phyloP scores from a whole-genome alignment of 2,797 vertebrate species.

The Melanotaenia nigrans region DNA sequence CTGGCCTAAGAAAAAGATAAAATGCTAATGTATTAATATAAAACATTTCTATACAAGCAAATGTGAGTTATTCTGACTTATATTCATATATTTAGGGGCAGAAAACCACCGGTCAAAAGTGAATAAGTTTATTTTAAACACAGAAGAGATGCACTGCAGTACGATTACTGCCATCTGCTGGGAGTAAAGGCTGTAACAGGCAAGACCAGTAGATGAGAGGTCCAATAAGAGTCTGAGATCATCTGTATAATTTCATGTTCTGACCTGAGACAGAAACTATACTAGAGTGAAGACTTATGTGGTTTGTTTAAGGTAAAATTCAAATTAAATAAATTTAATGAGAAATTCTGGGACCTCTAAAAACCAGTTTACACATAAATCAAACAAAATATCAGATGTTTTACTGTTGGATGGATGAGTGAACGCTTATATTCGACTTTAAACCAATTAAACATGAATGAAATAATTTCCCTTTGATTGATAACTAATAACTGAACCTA shows the following conservation, averaged over 20 bases:
- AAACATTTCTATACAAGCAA: too few relatives aligned
- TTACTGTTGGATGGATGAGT: not conserved
- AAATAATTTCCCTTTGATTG: conserved; percentile 11
- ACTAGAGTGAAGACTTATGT: not conserved
- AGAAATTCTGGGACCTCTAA: not conserved
- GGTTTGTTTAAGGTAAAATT: not conserved
- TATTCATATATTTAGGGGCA: not conserved
- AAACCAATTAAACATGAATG: not conserved
- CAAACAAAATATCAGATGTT: not conserved
- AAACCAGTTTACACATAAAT: not conserved
- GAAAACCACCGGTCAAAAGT: not conserved
- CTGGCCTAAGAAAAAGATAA: too few relatives aligned
- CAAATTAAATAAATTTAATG: not conserved
- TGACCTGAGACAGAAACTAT: not conserved
- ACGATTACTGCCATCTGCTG: not conserved
- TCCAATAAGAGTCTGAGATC: not conserved
- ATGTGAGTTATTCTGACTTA: not conserved
- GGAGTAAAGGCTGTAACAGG: not conserved
- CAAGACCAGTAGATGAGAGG: not conserved
- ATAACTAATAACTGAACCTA: not conserved
- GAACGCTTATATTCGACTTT: not conserved
- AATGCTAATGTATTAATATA: not conserved
- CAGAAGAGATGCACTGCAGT: not conserved
- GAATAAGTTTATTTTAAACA: not conserved
- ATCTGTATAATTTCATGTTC: not conserved